Conservation (phyloP, 2,797 vertebrate genomes). For the Euphonia xanthogaster region DNA sequence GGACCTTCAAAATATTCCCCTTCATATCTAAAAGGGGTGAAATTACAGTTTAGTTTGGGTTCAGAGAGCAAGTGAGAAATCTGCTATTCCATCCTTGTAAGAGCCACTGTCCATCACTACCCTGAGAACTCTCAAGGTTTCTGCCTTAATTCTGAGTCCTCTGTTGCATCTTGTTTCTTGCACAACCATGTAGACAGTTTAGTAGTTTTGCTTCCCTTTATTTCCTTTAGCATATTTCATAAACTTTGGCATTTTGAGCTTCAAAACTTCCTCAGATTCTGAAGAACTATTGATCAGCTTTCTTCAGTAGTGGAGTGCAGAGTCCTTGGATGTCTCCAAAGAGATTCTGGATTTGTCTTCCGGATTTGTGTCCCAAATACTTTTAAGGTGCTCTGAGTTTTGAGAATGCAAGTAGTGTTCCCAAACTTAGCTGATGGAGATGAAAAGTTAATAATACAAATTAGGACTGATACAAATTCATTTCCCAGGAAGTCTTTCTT, state of each 20-base stretch:
- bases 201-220: background rate
- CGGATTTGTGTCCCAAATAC: background rate
- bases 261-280: background rate
- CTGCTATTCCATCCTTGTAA: background rate
- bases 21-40: background rate
- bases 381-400: background rate
- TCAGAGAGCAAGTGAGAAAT: background rate
- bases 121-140: background rate
- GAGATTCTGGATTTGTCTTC: background rate
- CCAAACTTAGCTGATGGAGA: background rate
- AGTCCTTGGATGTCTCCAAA: background rate
- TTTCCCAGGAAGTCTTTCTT: background rate
- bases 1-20: background rate
- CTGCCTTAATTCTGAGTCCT: background rate
- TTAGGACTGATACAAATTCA: background rate
- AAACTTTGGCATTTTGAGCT: background rate
- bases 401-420: accelerated
- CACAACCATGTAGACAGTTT: background rate
- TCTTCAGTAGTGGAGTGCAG: background rate
- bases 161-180: background rate
- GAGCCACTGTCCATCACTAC: background rate
- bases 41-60: background rate
- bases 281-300: background rate
- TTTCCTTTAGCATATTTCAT: background rate
- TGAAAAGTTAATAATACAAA: background rate